Evolutionary conservation across 1,140 invertebrate species (phyloP).

Genomic region (Uloborus diversus): DNA sequence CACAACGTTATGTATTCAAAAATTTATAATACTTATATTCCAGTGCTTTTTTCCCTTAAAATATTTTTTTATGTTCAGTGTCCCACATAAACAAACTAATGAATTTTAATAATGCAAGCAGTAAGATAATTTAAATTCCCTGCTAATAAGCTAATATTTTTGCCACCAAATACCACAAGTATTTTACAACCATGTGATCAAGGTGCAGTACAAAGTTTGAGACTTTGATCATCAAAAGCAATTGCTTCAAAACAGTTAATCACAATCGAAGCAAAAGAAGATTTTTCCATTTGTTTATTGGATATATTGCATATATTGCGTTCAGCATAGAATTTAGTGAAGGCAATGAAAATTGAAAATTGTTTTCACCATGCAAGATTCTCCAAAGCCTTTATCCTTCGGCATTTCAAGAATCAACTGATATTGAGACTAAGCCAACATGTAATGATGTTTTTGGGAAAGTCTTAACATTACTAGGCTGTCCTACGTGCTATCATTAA

Average conservation of each 20-base stretch:
- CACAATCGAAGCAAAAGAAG: not conserved
- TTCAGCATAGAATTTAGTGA: not conserved
- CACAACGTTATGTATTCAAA: too few relatives aligned
- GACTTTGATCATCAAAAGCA: not conserved
- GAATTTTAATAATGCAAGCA: constrained; percentile 10
- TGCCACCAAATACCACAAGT: not conserved
- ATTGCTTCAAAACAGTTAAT: not conserved
- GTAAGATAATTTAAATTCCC: too few relatives aligned
- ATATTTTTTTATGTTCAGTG: too few relatives aligned
- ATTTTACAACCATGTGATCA: not conserved
- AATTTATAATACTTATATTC: too few relatives aligned
- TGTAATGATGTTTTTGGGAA: not conserved
- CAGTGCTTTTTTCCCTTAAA: too few relatives aligned
- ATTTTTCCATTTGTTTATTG: not conserved
- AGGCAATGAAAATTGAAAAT: not conserved
- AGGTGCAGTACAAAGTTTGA: not conserved
- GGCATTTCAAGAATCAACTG: not conserved
- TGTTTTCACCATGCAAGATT: not conserved
- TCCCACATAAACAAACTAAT: not conserved
- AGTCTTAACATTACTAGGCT: not conserved
- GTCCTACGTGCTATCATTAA: not conserved
- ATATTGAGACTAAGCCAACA: not conserved
- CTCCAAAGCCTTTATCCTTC: not conserved
- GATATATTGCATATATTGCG: not conserved
- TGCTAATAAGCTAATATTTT: constrained; percentile 16